These are phyloP conservation scores for Melitaea cinxia DNA, from an alignment of 1,140 invertebrate genomes.

Conservation along the genomic window DNA sequence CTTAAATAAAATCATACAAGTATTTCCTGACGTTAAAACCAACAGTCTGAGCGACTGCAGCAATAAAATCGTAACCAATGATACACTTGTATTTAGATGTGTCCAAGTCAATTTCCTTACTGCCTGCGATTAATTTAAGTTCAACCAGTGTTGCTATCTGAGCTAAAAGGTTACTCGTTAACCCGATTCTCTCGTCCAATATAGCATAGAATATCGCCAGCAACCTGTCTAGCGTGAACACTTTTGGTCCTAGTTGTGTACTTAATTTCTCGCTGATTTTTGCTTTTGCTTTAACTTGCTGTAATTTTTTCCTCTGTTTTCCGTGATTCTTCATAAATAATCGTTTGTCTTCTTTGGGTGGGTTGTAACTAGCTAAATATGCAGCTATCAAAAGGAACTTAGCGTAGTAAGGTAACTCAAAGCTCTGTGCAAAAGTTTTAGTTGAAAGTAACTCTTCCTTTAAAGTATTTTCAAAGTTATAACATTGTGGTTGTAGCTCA, in stretches of 20 bases:
- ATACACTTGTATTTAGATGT: slow-evolving; percentile 87
- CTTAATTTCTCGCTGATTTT: slow-evolving; percentile 83
- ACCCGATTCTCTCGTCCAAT: slow-evolving; percentile 90
- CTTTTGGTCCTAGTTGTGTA: slow-evolving; percentile 88
- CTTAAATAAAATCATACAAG: slow-evolving; percentile 86
- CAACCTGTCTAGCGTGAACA: slow-evolving; percentile 91
- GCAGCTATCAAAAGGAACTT: slow-evolving; percentile 94
- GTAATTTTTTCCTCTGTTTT: slow-evolving; percentile 83
- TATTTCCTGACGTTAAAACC: slow-evolving; percentile 89
- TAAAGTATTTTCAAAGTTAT: slow-evolving; percentile 65
- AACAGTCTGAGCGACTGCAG: slow-evolving; percentile 86
- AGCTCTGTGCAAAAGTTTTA: slow-evolving; percentile 84
- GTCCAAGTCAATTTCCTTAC: slow-evolving; percentile 84
- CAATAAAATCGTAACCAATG: slow-evolving; percentile 87
- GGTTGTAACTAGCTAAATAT: slow-evolving; percentile 95
- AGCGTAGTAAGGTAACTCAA: slow-evolving; percentile 94
- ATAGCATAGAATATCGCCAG: slow-evolving; percentile 96
- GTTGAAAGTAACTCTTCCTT: slow-evolving; percentile 79
- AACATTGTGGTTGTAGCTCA: slow-evolving; percentile 31
- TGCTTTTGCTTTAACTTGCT: slow-evolving; percentile 83
- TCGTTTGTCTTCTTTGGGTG: slow-evolving; percentile 91
- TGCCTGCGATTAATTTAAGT: slow-evolving; percentile 85
- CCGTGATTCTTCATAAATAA: slow-evolving; percentile 90
- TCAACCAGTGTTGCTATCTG: slow-evolving; percentile 90
- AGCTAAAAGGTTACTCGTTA: slow-evolving; percentile 91